Percentiles rank a stretch among this genome's conserved stretches.
Conservation (phyloP, 2,888 invertebrate genomes). For the Diarsia dahlii region DNA sequence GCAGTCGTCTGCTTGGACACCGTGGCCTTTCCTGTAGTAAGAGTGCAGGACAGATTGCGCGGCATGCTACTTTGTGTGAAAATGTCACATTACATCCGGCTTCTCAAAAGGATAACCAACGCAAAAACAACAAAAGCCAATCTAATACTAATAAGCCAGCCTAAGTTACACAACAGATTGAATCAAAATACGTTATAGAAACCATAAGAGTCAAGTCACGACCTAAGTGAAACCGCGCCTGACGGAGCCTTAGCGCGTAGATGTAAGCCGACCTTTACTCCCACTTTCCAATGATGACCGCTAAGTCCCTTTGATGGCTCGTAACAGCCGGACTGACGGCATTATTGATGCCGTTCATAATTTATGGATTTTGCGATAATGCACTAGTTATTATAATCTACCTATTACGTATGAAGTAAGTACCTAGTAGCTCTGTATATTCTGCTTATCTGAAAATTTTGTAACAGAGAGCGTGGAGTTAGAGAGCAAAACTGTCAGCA, state of each 20-base stretch:
- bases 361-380: constrained; percentile 15
- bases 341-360: constrained; percentile 35
- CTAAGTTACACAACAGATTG: neutral
- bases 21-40: too few relatives aligned
- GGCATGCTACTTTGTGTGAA: neutral
- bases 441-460: neutral
- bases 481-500: neutral
- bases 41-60: too few relatives aligned
- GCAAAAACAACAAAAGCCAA: neutral
- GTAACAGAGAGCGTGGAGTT: neutral
- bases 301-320: constrained; percentile 30
- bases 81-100: neutral
- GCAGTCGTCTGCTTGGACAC: too few relatives aligned
- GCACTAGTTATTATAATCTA: neutral
- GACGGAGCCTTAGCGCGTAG: neutral
- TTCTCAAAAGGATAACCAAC: neutral
- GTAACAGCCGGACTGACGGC: constrained; percentile 3
- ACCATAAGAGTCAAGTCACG: neutral
- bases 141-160: neutral
- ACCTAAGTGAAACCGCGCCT: neutral
- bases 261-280: constrained; percentile 13
- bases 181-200: neutral
- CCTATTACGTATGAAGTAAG: neutral
- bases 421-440: neutral
- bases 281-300: constrained; percentile 11